These are phyloP conservation scores for Drosophila subpulchrella DNA, from an alignment of 1,140 invertebrate species.

Conservation along the genomic window DNA sequence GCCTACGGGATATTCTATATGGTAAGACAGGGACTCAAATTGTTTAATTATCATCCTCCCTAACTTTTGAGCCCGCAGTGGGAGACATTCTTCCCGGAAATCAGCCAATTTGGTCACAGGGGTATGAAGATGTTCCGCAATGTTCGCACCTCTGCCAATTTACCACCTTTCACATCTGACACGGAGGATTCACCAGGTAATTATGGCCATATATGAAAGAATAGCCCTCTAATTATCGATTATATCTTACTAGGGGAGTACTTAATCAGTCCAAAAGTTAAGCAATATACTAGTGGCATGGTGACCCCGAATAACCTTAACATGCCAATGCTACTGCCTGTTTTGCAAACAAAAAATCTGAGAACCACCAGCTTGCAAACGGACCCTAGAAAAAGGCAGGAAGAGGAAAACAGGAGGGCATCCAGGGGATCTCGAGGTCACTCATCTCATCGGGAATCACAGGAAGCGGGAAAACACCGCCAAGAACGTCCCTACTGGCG, in stretches of 20 bases:
- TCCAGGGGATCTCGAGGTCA: neutral
- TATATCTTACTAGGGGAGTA: slow-evolving; percentile 10
- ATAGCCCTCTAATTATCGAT: neutral
- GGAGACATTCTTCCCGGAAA: slow-evolving; percentile 45
- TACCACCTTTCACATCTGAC: slow-evolving; percentile 16
- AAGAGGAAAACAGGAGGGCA: neutral
- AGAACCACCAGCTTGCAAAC: slow-evolving; percentile 1
- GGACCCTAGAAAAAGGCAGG: neutral
- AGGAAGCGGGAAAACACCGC: neutral
- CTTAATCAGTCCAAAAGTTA: neutral
- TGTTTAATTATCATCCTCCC: neutral
- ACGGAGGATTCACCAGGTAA: slow-evolving; percentile 4
- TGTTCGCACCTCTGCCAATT: slow-evolving; percentile 18
- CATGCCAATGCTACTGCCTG: slow-evolving; percentile 5
- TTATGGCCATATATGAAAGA: neutral
- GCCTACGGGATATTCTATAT: slow-evolving; percentile 61
- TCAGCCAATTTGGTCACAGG: slow-evolving; percentile 3
- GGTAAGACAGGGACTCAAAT: slow-evolving; percentile 33
- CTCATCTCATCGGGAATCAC: neutral
- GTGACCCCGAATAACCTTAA: neutral
- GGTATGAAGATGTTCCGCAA: slow-evolving; percentile 2
- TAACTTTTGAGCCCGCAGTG: slow-evolving; percentile 9
- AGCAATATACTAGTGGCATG: neutral
- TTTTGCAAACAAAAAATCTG: neutral
- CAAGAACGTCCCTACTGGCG: slow-evolving; percentile 4